Percentiles rank a stretch among this genome's conserved stretches.
Evolutionary conservation across 2,888 invertebrate genomes (phyloP).

Genomic region (Eugnorisma glareosa): DNA sequence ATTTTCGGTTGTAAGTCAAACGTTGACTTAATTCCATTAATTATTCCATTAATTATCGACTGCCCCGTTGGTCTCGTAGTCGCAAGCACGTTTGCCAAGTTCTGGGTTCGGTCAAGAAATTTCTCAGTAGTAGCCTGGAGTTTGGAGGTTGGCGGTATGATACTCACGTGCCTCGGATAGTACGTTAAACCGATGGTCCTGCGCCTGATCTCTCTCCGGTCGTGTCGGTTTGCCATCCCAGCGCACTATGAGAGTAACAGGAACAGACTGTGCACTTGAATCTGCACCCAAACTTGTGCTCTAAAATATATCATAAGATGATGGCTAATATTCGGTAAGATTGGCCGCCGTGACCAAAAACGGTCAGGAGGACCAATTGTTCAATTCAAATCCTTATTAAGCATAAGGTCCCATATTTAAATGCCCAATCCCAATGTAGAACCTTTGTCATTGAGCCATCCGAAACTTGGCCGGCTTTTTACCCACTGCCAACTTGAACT

Average conservation of each 20-base stretch:
- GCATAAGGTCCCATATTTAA: background rate
- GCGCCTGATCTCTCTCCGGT: background rate
- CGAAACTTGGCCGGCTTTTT: slow-evolving; percentile 61
- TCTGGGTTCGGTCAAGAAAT: too few relatives aligned
- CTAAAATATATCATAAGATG: background rate
- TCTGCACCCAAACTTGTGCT: background rate
- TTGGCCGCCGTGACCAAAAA: background rate
- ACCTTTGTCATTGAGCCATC: slow-evolving; percentile 17
- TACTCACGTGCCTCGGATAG: background rate
- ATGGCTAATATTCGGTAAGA: background rate
- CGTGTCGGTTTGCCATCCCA: background rate
- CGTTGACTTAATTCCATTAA: background rate
- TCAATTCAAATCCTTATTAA: background rate
- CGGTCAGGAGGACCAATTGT: background rate
- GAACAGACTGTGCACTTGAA: background rate
- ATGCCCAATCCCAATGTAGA: background rate
- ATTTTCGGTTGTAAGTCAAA: background rate
- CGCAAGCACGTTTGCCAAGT: background rate
- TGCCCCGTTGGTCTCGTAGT: background rate
- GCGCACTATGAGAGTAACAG: background rate
- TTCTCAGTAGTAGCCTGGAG: background rate
- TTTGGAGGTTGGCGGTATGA: background rate
- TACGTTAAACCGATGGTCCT: background rate
- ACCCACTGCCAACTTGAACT: slow-evolving; percentile 79
- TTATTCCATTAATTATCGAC: background rate